Conservation (phyloP, 92 coral and sea anemone species). For the Porites divaricata region DNA sequence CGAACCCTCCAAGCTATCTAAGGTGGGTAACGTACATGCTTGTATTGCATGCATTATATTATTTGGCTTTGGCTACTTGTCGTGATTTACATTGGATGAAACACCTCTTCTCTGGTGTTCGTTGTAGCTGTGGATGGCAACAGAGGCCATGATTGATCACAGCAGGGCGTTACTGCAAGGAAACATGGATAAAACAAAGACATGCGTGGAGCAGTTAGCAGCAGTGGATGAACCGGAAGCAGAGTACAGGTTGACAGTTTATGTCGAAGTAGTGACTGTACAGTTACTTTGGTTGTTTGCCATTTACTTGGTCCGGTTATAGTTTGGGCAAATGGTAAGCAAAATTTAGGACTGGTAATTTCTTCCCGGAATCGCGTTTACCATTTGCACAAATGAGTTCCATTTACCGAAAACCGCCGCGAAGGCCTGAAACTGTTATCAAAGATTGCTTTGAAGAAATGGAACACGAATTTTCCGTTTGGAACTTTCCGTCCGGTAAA, state of each 20-base stretch:
- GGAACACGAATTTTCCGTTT: no score
- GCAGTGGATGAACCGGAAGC: slow-evolving; percentile 77
- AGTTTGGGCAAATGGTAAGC: no score
- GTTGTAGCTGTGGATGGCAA: slow-evolving; percentile 75
- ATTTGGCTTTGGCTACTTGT: background rate
- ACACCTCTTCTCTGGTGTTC: background rate
- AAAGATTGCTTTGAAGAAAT: no score
- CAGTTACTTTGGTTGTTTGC: no score
- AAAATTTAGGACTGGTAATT: no score
- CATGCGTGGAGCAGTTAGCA: slow-evolving; percentile 63
- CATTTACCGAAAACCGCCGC: no score
- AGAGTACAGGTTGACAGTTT: slow-evolving; percentile 59
- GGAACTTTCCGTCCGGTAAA: no score
- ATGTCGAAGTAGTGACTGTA: background rate
- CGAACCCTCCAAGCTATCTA: slow-evolving; percentile 68
- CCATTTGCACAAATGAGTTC: no score
- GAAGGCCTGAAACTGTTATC: no score
- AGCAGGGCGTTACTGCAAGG: slow-evolving; percentile 74
- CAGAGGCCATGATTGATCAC: slow-evolving; percentile 71
- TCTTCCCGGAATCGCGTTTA: no score
- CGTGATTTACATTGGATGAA: no score
- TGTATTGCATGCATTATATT: background rate
- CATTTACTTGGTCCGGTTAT: no score
- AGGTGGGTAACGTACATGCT: slow-evolving; percentile 43
- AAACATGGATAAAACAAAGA: slow-evolving; percentile 62